Evolutionary conservation across 2,797 vertebrate species (phyloP).

Genomic region (Masticophis lateralis): DNA sequence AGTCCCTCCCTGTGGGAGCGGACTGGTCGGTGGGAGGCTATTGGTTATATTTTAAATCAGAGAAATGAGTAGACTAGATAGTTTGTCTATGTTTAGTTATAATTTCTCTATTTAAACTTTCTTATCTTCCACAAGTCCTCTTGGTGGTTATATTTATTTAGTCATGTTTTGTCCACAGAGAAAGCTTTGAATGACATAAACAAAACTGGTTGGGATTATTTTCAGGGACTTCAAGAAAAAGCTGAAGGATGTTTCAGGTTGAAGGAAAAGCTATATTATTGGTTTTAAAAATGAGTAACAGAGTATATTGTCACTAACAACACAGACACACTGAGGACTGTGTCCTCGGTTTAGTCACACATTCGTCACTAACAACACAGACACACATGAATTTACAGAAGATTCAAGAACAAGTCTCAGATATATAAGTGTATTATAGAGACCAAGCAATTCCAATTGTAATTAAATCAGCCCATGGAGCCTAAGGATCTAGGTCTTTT

Average conservation of each 20-base stretch:
- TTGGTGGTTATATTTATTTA: not conserved
- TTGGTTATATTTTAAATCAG: not conserved
- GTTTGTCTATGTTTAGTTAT: not conserved
- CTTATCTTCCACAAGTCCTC: not conserved
- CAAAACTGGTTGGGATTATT: not conserved
- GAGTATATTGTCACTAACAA: not conserved
- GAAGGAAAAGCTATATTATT: not conserved
- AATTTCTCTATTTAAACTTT: not conserved
- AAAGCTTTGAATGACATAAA: not conserved
- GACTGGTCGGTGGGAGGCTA: too few species aligned
- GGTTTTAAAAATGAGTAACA: not conserved
- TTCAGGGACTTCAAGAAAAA: not conserved
- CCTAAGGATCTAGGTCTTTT: not conserved
- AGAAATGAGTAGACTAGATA: not conserved
- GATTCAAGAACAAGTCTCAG: not conserved
- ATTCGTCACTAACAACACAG: not conserved
- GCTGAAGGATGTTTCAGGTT: not conserved
- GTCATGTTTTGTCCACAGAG: not conserved
- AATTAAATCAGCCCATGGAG: not conserved
- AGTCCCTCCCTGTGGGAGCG: too few species aligned
- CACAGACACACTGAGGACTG: not conserved
- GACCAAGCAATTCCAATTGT: not conserved
- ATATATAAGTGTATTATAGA: not conserved
- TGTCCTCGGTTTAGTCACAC: not conserved
- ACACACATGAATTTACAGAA: not conserved